Evolutionary conservation across 2,113 vertebrate genomes (phyloP).

Genomic region (Nothoprocta pentlandii): DNA sequence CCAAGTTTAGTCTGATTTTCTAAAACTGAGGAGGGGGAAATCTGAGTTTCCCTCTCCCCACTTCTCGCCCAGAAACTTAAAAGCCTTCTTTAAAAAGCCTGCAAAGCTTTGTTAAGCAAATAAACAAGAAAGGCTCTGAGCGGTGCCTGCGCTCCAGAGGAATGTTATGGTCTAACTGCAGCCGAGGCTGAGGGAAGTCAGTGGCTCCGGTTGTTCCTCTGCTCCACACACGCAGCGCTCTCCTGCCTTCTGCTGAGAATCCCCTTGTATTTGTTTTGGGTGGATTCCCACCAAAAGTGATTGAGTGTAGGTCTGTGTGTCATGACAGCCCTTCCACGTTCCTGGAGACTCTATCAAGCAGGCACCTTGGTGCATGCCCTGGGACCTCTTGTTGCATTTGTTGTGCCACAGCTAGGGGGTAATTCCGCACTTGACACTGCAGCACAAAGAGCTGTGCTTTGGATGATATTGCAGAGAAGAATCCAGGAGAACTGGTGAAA

Average conservation of each 20-base stretch:
- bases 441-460: not conserved
- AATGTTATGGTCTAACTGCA: not conserved
- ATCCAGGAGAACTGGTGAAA: not conserved
- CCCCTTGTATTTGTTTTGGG: not conserved
- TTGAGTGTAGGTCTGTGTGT: not conserved
- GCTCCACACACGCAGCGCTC: not conserved
- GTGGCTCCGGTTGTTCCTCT: not conserved
- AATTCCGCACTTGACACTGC: not conserved
- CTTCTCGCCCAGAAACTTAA: not conserved
- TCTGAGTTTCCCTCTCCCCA: not conserved
- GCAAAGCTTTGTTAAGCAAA: conserved; percentile 47
- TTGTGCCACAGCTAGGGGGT: not conserved
- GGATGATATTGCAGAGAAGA: not conserved
- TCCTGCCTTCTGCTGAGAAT: not conserved
- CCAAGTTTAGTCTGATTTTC: not conserved
- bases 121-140: conserved; percentile 17
- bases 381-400: not conserved
- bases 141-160: not conserved
- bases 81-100: not conserved
- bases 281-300: not conserved
- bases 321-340: not conserved
- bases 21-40: not conserved
- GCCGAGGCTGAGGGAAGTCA: rapidly evolving
- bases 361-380: not conserved
- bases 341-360: not conserved